These are phyloP conservation scores for Leptatherina wallacei DNA, from an alignment of 2,797 vertebrate species.

Conservation along the genomic window DNA sequence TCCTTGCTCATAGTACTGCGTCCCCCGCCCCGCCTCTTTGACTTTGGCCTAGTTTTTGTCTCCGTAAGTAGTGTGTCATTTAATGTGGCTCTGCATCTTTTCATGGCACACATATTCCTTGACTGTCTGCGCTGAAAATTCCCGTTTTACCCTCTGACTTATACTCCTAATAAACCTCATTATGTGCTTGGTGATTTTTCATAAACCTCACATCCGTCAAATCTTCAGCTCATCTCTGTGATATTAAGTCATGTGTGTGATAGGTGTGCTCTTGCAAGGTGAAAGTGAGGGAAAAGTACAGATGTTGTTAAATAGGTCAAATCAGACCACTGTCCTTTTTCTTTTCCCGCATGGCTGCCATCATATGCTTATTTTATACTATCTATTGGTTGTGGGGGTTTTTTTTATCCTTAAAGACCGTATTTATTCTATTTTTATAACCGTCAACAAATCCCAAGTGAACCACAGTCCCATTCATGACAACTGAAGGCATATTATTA, in stretches of 20 bases:
- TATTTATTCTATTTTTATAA: background rate
- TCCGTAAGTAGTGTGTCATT: conserved; percentile 36
- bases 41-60: conserved; percentile 70
- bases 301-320: conserved; percentile 57
- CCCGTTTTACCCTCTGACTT: conserved; percentile 17
- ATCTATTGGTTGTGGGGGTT: background rate
- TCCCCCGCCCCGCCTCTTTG: conserved; percentile 45
- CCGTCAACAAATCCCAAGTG: conserved; percentile 4
- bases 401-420: conserved; percentile 11
- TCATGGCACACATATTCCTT: conserved; percentile 45
- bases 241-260: conserved; percentile 11
- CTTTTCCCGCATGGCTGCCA: conserved; percentile 19
- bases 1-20: conserved; percentile 32
- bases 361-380: background rate
- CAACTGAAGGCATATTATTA: background rate
- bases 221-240: conserved; percentile 10
- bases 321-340: conserved; percentile 38
- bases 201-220: conserved; percentile 29
- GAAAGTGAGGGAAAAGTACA: conserved; percentile 16
- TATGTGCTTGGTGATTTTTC: conserved; percentile 46
- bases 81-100: conserved; percentile 45
- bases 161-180: conserved; percentile 53
- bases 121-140: conserved; percentile 31
- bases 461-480: background rate
- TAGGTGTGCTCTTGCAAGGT: conserved; percentile 12